Evolutionary conservation across 2,113 vertebrate genomes (phyloP), one percentile per base, ranked within the genome.

Genomic region (Grus americana): DNA sequence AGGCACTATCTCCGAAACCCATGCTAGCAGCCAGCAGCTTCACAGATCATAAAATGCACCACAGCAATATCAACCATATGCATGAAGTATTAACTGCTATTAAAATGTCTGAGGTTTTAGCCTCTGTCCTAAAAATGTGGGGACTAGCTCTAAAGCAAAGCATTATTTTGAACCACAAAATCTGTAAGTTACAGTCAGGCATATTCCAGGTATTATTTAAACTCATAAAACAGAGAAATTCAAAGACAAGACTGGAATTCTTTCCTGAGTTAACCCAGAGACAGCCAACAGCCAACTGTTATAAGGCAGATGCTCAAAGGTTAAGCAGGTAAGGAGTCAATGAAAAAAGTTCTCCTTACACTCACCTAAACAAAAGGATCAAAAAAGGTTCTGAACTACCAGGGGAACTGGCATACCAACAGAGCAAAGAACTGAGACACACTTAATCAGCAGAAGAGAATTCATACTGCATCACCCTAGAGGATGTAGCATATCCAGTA

Each of bases 61-160:
- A 97, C 55, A 95, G 65, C 23, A 78, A 62, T 79, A 91, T 81
- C 74, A 94, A 94, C 22, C 83, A 81, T 79, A 90, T 61, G 65
- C 75, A 70, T 93, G 76, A 95, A 92, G 27, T 80, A 93, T 90
- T 95, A 74, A 80, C 85, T 47, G 70, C 83, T 95, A 90, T 85
- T 93, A 95, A 97, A 96, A 96, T 46, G 47, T 79, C 55, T 95
- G 54, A 95, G 49, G 10, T 86, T 94, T 96, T 49, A 95, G 32
- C 65, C 42, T 75, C 61, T 68, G 27, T 44, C 42, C 59, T 95
- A 89, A 92, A 95, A 92, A 92, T 15, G 12, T 55, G 19, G 40
- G 44, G 68, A 73, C 62, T 36, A 90, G 40, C 27, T 89, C n/a
- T 82, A 88, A 59, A 86, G 86, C 29, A 91, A 91, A 79, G 32